Evolutionary conservation across 1,140 invertebrate genomes (phyloP).

Genomic region (Nixonia krombeini): DNA sequence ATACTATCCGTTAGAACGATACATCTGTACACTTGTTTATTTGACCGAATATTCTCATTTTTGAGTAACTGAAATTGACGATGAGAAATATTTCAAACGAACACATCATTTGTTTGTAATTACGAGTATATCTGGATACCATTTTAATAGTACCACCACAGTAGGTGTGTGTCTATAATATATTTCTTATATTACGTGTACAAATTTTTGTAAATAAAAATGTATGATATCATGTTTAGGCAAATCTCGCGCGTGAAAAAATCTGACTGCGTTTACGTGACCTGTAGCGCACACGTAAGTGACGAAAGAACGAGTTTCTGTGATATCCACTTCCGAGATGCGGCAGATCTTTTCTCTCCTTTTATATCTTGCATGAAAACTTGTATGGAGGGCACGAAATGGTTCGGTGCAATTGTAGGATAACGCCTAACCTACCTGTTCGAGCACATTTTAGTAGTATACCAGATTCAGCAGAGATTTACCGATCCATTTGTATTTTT

Average conservation of each 20-base stretch:
- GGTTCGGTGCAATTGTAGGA: conserved; percentile 29
- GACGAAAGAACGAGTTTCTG: conserved; percentile 57
- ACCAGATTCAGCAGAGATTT: conserved; percentile 62
- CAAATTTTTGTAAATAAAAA: background rate
- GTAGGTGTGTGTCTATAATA: no score
- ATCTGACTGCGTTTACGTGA: conserved; percentile 38
- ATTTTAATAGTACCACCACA: no score
- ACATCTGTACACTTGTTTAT: no score
- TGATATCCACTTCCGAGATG: conserved; percentile 59
- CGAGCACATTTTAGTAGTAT: conserved; percentile 17
- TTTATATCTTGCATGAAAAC: conserved; percentile 40
- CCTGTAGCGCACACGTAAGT: conserved; percentile 38
- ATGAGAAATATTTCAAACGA: no score
- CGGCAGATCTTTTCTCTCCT: conserved; percentile 42
- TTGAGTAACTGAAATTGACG: no score
- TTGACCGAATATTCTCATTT: no score
- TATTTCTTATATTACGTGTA: no score
- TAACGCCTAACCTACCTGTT: conserved; percentile 39
- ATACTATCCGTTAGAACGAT: no score
- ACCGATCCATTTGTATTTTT: conserved; percentile 69
- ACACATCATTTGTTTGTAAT: no score
- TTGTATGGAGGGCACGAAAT: conserved; percentile 33
- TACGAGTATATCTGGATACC: no score
- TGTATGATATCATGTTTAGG: background rate
- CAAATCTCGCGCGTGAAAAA: conserved; percentile 10